phyloP scores from a whole-genome alignment of 2,797 vertebrate genomes.

The Amblyraja radiata region DNA sequence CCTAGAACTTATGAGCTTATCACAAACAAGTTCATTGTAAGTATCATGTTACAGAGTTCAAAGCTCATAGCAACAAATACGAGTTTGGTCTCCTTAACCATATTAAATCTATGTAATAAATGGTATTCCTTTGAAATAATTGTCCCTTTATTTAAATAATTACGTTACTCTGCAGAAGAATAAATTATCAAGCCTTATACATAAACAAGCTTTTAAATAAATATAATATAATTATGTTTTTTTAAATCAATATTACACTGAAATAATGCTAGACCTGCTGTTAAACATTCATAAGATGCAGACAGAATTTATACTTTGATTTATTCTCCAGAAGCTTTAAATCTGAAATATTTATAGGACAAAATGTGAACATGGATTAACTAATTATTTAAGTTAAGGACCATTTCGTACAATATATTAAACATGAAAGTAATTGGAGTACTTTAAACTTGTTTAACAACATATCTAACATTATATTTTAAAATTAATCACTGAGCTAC shows the following conservation, averaged over 20 bases:
- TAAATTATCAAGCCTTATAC: background rate
- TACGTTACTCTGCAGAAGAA: background rate
- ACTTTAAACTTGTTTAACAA: conserved; percentile 37
- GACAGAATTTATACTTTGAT: conserved; percentile 30
- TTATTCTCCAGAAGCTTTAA: conserved; percentile 28
- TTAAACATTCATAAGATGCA: conserved; percentile 37
- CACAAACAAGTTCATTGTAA: conserved; percentile 10
- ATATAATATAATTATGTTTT: conserved; percentile 36
- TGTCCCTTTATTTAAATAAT: background rate
- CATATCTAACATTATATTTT: conserved; percentile 28
- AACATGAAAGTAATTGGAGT: conserved; percentile 33
- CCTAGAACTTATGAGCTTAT: too few relatives aligned
- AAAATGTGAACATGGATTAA: conserved; percentile 37
- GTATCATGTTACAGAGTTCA: background rate
- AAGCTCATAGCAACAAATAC: background rate
- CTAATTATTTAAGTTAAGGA: conserved; percentile 35
- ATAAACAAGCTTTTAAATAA: conserved; percentile 36
- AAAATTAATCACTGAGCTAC: conserved; percentile 19
- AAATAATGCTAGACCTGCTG: conserved; percentile 33
- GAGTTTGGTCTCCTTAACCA: background rate
- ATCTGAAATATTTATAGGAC: conserved; percentile 37
- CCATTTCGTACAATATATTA: conserved; percentile 24
- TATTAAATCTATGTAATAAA: conserved; percentile 20
- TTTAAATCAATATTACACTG: conserved; percentile 30
- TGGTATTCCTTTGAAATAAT: background rate